Evolutionary conservation across 2,113 vertebrate species (phyloP).

Genomic region (Myrmecobius fasciatus): DNA sequence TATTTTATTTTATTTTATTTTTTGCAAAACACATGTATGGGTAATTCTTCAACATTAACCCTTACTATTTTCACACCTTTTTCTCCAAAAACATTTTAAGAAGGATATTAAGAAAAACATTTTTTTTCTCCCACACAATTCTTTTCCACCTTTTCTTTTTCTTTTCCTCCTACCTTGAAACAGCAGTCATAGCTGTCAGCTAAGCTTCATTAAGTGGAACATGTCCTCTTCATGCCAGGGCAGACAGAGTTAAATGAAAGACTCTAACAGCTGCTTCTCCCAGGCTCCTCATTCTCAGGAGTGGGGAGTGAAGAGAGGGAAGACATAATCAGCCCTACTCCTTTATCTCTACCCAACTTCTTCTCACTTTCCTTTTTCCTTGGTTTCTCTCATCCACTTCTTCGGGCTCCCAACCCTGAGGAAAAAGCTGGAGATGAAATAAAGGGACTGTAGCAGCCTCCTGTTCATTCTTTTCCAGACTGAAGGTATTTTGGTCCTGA

Average conservation of each 20-base stretch:
- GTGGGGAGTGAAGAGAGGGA: background rate
- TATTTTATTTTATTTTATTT: no score
- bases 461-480: conserved; percentile 4
- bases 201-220: background rate
- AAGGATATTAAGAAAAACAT: background rate
- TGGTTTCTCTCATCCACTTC: background rate
- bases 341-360: background rate
- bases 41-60: no score
- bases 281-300: no score
- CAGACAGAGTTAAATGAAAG: background rate
- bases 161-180: conserved; percentile 32
- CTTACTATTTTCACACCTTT: no score
- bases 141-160: background rate
- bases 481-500: conserved; percentile 43
- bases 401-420: no score
- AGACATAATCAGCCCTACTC: background rate
- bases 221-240: background rate
- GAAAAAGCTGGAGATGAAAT: background rate
- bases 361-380: background rate
- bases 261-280: background rate
- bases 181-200: background rate
- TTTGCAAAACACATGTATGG: no score
- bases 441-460: background rate
- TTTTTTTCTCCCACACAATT: background rate
- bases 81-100: background rate